Evolutionary conservation across 2,888 invertebrate genomes (phyloP), one percentile per base, ranked within the genome.

Genomic region (Ophonus ardosiacus): DNA sequence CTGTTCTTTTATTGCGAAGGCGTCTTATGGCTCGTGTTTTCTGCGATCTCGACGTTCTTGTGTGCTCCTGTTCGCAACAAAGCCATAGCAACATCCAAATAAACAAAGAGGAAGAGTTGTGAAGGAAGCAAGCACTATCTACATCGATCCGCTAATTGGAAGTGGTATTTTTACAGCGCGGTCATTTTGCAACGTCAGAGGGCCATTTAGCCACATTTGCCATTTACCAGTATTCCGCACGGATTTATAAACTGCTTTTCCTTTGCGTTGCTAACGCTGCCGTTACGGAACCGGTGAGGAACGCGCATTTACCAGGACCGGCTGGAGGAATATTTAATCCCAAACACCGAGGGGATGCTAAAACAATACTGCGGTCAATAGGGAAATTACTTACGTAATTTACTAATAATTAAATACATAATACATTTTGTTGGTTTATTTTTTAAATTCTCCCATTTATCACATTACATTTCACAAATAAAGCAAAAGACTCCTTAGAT

Each of bases 71-170:
- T 51, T 51, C 43, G 43, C 71, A 74, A 74, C 43, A 74, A 18
- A 74, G 71, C 10, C 71, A 43, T 74, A 74, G 8, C 71, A 43
- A 43, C 71, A 43, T 74, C 18, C 71, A 74, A 74, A 74, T 74
- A 74, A 74, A 74, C 71, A 74, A 74, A 74, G 43, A 74, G 18
- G 51, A 74, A 74, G 43, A 43, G 18, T 8, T 40, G 38, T 1
- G 43, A 74, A 43, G 15, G 43, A 40, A 63, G 17, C 15, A 51
- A 40, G 18, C 43, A 43, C 18, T 74, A 51, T 51, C 43, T 51
- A 79, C 59, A 79, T 79, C 61, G 59, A 79, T 79, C 61, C 59
- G 57, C 61, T 79, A 79, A 79, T 79, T 79, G 79, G 61, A 61
- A 59, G 59, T 17, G 79, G 59, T 31, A 56, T 79, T 79, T 79